A percentile compares a stretch with the other conserved stretches of the same genome.
Conservation (phyloP, 2,888 invertebrate species). For the Limnephilus rhombicus region DNA sequence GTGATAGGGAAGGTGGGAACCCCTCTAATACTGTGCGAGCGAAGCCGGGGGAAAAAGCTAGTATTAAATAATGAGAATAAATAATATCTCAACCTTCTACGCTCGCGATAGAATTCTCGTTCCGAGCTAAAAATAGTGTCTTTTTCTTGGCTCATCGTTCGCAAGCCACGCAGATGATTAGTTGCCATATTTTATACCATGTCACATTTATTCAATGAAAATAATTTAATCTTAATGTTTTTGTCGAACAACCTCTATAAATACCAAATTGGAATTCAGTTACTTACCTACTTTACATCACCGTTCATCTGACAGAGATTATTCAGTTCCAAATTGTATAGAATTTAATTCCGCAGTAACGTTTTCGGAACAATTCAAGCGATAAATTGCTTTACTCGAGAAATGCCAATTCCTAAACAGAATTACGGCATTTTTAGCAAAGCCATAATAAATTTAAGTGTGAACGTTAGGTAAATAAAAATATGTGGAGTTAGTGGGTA, state of each 20-base stretch:
- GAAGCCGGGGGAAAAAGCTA: too few species aligned
- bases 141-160: too few species aligned
- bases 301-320: conserved; percentile 10
- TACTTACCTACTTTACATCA: neutral
- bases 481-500: neutral
- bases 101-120: too few species aligned
- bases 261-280: neutral
- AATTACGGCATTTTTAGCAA: neutral
- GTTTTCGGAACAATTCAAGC: conserved; percentile 41
- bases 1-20: too few species aligned
- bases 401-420: neutral
- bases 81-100: too few species aligned
- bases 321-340: conserved; percentile 40
- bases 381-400: conserved; percentile 44
- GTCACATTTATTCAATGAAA: neutral
- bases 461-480: neutral
- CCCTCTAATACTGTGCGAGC: too few species aligned
- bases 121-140: too few species aligned
- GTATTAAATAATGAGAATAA: too few species aligned
- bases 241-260: neutral
- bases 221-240: neutral
- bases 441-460: neutral
- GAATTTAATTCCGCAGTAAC: conserved; percentile 37
- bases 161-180: too few species aligned
- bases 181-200: too few species aligned